Conservation (phyloP, 2,113 vertebrate species). For the Chaenocephalus aceratus region DNA sequence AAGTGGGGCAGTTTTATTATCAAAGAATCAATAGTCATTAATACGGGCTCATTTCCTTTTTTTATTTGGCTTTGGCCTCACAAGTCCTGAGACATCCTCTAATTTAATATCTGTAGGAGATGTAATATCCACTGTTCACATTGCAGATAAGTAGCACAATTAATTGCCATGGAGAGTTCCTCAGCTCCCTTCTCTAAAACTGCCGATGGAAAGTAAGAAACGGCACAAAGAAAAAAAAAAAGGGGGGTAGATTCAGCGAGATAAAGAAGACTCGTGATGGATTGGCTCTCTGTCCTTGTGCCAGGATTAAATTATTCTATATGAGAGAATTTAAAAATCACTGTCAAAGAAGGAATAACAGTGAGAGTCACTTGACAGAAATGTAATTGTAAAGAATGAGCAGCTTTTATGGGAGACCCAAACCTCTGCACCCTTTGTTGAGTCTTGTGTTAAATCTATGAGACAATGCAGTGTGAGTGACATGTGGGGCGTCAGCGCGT, state of each 20-base stretch:
- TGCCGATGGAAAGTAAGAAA: slow-evolving; percentile 53
- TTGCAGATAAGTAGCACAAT: slow-evolving; percentile 78
- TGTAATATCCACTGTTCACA: slow-evolving; percentile 75
- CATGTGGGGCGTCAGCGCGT: neutral
- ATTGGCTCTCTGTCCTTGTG: slow-evolving; percentile 57
- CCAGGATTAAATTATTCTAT: slow-evolving; percentile 65
- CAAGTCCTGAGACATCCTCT: slow-evolving; percentile 71
- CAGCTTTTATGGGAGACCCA: slow-evolving; percentile 33
- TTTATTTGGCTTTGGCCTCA: slow-evolving; percentile 71
- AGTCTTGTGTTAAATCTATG: slow-evolving; percentile 8
- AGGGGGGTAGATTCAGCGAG: slow-evolving; percentile 37
- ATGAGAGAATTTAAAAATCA: slow-evolving; percentile 70
- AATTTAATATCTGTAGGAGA: slow-evolving; percentile 76
- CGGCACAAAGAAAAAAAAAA: slow-evolving; percentile 68
- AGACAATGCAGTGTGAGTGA: slow-evolving; percentile 1
- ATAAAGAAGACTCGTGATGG: slow-evolving; percentile 72
- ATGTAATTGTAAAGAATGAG: slow-evolving; percentile 73
- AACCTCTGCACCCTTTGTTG: slow-evolving; percentile 9
- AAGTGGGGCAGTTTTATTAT: slow-evolving; percentile 70
- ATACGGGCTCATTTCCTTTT: slow-evolving; percentile 76
- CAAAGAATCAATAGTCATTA: slow-evolving; percentile 79
- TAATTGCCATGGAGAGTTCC: slow-evolving; percentile 70
- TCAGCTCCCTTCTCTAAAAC: slow-evolving; percentile 42
- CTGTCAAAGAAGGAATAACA: slow-evolving; percentile 76
- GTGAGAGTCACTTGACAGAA: slow-evolving; percentile 71